phyloP scores from a whole-genome alignment of 2,888 invertebrate genomes.

The Orchesellides sinensis region DNA sequence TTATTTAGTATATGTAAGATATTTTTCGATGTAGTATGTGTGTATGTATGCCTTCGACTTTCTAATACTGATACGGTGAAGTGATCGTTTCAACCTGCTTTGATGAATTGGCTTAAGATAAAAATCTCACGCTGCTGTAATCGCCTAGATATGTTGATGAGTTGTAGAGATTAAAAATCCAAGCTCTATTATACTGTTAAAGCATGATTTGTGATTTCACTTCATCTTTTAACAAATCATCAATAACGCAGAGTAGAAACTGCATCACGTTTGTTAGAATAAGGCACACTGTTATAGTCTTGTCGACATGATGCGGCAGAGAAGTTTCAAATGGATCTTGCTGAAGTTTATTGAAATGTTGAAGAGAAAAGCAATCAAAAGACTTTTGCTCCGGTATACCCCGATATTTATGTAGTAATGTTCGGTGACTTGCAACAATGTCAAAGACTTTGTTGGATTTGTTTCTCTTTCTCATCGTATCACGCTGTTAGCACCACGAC shows the following conservation, averaged over 20 bases:
- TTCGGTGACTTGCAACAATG: constrained; percentile 56
- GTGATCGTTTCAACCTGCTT: too few species aligned
- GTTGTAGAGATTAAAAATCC: too few species aligned
- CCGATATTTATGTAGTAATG: neutral
- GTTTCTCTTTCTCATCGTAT: constrained; percentile 38
- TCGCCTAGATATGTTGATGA: too few species aligned
- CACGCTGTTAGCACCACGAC: constrained; percentile 62
- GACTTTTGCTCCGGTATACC: neutral
- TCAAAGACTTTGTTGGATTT: constrained; percentile 30
- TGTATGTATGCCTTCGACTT: too few species aligned
- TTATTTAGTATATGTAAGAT: too few species aligned
- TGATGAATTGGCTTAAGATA: too few species aligned
- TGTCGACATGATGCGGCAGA: constrained; percentile 12
- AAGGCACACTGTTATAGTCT: neutral
- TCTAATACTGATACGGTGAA: too few species aligned
- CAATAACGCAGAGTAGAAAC: neutral
- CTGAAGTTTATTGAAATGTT: constrained; percentile 8
- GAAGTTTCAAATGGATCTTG: neutral
- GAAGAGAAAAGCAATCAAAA: neutral
- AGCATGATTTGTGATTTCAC: too few species aligned
- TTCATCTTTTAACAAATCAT: constrained; percentile 43
- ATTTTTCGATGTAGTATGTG: too few species aligned
- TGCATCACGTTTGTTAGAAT: constrained; percentile 1
- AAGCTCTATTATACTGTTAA: too few species aligned
- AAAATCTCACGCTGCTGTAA: too few species aligned